Conservation (phyloP, 2,888 invertebrate genomes). For the Nemotelus nigrinus region DNA sequence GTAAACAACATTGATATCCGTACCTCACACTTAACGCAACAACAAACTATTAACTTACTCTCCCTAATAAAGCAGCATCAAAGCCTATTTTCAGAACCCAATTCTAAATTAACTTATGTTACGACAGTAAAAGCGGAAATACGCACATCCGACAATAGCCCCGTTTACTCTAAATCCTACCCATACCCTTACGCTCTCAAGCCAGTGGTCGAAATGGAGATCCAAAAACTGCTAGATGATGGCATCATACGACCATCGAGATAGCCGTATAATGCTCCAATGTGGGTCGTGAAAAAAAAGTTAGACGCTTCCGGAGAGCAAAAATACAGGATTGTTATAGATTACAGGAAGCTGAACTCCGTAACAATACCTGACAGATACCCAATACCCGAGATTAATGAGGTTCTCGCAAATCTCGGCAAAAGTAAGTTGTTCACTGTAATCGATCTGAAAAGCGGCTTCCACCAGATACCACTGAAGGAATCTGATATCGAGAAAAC, state of each 20-base stretch:
- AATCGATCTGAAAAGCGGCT: constrained; percentile 24
- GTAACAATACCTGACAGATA: constrained; percentile 21
- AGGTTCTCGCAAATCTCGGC: constrained; percentile 36
- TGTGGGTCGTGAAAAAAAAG: constrained; percentile 6
- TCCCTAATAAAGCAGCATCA: no score
- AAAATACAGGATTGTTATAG: constrained; percentile 13
- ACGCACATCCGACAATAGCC: not conserved
- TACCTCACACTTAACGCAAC: constrained; percentile 1
- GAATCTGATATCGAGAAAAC: constrained; percentile 32
- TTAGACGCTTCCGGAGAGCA: not conserved
- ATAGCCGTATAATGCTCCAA: constrained; percentile 16
- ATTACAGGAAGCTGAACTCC: constrained; percentile 31
- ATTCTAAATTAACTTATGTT: not conserved
- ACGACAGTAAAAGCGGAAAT: not conserved
- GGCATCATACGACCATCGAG: constrained; percentile 12
- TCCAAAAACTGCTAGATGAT: constrained; percentile 14
- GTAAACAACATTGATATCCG: constrained; percentile 34
- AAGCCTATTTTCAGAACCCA: not conserved
- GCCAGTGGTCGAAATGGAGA: constrained; percentile 5
- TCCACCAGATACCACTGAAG: constrained; percentile 18
- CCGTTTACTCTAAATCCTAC: constrained; percentile 12
- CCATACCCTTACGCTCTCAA: constrained; percentile 6
- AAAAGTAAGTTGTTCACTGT: constrained; percentile 12
- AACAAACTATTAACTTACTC: not conserved
- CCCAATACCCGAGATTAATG: constrained; percentile 29